Base-by-base conservation (phyloP, 2,888 invertebrate genomes). In the Rhaphigaster nebulosa region DNA sequence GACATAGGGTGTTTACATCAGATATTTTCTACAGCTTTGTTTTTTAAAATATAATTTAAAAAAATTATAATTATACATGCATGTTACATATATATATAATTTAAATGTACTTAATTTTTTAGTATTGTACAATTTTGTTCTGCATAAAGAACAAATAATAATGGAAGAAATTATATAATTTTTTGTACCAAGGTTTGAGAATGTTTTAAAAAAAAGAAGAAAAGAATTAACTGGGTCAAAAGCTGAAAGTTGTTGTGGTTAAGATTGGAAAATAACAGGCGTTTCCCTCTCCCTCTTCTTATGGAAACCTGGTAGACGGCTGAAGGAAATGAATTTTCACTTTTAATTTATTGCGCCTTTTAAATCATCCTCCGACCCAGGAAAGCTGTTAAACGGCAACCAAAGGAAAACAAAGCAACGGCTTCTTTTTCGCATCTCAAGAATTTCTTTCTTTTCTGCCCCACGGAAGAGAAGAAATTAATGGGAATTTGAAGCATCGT, bases 251-350 rank as follows among this genome's bases (percentile, higher is more conserved):
- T 65, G 20, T 65, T 65, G 65, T 20, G 70, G 6, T 76, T 76
- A 76, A 65, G 70, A 76, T 76, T 8, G 70, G 70, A 20, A 76
- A 76, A 76, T 76, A 65, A 65, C 65, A 65, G 29, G 29, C n/a
- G 65, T 65, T 65, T 60, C 60, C n/a, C 2, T 13, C 60, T 13
- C 52, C 29, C n/a, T 3, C 13, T 56, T 56, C 65, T 65, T 65
- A 18, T 76, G 34, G 70, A 38, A 76, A 38, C 34, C 70, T 70
- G 29, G 34, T 70, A 34, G 29, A 18, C 38, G 34, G 4, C 34
- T 76, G 87, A 34, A 87, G 56, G 54, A 54, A 87, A 87, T 87
- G 52, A 54, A 87, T 87, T 87, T 87, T 54, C 50, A 54, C 87
- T 87, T 87, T 87, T 87, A 87, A 87, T 50, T 56, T 87, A 87